phyloP scores from a whole-genome alignment of 1,140 invertebrate species.

The Drosophila jambulina region DNA sequence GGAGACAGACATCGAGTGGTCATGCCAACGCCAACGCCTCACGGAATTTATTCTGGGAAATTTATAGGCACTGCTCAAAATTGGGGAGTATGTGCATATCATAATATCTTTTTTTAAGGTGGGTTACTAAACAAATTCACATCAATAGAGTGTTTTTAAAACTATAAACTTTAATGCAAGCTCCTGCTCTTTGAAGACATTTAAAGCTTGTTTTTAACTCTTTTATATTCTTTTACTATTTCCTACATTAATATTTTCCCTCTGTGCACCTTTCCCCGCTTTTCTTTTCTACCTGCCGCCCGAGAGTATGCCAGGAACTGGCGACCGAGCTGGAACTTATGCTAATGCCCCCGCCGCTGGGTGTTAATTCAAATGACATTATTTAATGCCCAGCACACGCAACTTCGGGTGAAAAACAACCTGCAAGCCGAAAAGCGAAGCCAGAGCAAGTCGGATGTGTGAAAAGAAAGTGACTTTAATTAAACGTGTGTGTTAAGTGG shows the following conservation, averaged over 20 bases:
- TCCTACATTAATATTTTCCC: background rate
- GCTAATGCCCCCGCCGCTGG: conserved; percentile 60
- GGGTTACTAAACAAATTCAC: background rate
- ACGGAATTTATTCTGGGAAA: conserved; percentile 44
- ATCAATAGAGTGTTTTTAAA: background rate
- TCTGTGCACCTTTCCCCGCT: background rate
- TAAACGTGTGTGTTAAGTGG: conserved; percentile 66
- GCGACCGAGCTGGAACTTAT: conserved; percentile 52
- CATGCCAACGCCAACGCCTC: conserved; percentile 30
- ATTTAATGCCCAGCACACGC: conserved; percentile 79
- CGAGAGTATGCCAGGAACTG: conserved; percentile 56
- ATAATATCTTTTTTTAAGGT: background rate
- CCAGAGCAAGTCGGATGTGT: conserved; percentile 47
- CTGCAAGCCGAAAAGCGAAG: conserved; percentile 17
- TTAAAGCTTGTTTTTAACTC: background rate
- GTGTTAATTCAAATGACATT: conserved; percentile 81
- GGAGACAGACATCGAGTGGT: conserved; percentile 38
- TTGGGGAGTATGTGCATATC: too few species aligned
- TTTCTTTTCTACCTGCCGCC: conserved; percentile 24
- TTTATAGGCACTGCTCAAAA: background rate
- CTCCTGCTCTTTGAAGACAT: background rate
- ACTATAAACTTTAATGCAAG: background rate
- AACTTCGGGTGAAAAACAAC: conserved; percentile 36
- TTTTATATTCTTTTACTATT: background rate
- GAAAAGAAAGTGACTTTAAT: conserved; percentile 80